phyloP scores from a whole-genome alignment of 2,113 vertebrate genomes.

The Ictidomys tridecemlineatus region DNA sequence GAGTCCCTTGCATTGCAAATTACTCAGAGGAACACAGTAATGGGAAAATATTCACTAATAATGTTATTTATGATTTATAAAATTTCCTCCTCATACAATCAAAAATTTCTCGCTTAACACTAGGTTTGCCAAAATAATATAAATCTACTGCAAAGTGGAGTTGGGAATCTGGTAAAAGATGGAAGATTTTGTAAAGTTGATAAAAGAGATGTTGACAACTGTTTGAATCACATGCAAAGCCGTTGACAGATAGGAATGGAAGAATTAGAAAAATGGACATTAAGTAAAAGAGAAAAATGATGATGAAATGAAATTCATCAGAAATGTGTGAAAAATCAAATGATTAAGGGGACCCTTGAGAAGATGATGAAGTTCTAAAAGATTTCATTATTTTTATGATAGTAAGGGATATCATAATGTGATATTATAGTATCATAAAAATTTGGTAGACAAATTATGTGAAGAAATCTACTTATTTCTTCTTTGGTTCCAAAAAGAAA shows the following conservation, averaged over 20 bases:
- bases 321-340: slow-evolving; percentile 61
- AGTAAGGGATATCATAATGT: background rate
- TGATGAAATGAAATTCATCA: slow-evolving; percentile 52
- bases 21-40: background rate
- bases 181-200: slow-evolving; percentile 35
- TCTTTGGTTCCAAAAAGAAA: slow-evolving; percentile 52
- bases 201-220: slow-evolving; percentile 49
- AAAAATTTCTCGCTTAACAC: background rate
- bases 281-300: slow-evolving; percentile 39
- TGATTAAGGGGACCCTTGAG: background rate
- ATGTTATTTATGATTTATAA: slow-evolving; percentile 39
- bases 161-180: slow-evolving; percentile 56
- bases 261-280: slow-evolving; percentile 41
- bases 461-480: slow-evolving; percentile 19
- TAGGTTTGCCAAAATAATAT: slow-evolving; percentile 45
- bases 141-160: slow-evolving; percentile 50
- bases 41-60: background rate
- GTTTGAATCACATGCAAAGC: slow-evolving; percentile 31
- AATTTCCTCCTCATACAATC: background rate
- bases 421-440: background rate
- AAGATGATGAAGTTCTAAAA: slow-evolving; percentile 54
- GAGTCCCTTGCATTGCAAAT: background rate
- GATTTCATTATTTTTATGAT: slow-evolving; percentile 57
- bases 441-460: slow-evolving; percentile 29
- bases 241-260: slow-evolving; percentile 21